Evolutionary conservation across 2,797 vertebrate genomes (phyloP).

Genomic region (Balearica regulorum): DNA sequence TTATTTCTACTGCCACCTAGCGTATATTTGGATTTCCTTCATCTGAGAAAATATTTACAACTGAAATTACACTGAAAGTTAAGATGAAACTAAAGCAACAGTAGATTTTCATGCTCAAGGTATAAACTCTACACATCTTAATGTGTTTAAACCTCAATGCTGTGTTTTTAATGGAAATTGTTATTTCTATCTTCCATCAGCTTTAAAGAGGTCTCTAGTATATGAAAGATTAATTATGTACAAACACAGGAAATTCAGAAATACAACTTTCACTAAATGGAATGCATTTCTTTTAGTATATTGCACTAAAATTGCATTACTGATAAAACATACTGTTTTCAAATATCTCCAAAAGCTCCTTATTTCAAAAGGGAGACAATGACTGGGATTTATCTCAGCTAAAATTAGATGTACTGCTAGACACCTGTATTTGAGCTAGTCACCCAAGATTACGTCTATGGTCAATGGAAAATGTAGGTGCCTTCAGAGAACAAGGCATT

Average conservation of each 20-base stretch:
- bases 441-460: not conserved
- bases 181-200: not conserved
- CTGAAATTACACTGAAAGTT: not conserved
- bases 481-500: not conserved
- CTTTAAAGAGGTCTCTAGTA: not conserved
- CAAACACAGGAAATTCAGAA: not conserved
- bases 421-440: not conserved
- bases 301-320: not conserved
- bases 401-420: not conserved
- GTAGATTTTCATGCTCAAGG: not conserved
- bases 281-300: not conserved
- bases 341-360: not conserved
- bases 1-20: slow-evolving; percentile 74
- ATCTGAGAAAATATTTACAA: not conserved
- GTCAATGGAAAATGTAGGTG: not conserved
- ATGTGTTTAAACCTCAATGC: not conserved
- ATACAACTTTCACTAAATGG: not conserved
- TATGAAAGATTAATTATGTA: not conserved
- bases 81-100: not conserved
- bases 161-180: not conserved
- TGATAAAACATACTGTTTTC: not conserved
- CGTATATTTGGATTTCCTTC: not conserved
- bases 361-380: not conserved
- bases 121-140: not conserved
- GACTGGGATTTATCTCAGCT: not conserved